These are phyloP conservation scores for Quadriops clusia DNA, from an alignment of 2,888 invertebrate species.

Conservation along the genomic window DNA sequence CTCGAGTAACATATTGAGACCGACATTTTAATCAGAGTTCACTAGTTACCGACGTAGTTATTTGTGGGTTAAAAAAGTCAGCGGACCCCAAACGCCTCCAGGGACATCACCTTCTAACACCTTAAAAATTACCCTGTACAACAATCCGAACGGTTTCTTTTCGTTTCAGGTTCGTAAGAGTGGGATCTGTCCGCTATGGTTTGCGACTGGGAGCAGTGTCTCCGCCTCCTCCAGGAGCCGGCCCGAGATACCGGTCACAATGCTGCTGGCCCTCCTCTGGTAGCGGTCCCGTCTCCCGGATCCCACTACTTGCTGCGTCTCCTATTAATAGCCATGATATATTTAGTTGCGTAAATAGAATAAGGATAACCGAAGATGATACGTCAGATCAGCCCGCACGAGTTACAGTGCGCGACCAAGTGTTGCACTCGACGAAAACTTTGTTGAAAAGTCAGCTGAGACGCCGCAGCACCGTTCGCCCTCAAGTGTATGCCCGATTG, in stretches of 20 bases:
- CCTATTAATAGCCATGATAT: constrained; percentile 38
- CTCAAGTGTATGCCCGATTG: constrained; percentile 31
- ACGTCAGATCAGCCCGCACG: constrained; percentile 33
- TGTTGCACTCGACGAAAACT: constrained; percentile 23
- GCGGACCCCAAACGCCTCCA: no score
- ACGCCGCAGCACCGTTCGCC: constrained; percentile 33
- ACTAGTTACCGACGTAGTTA: no score
- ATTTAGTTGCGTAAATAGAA: constrained; percentile 38
- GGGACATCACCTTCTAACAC: no score
- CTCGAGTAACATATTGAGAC: no score
- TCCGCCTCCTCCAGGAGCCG: constrained; percentile 36
- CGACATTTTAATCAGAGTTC: no score
- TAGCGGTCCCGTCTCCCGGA: constrained; percentile 39
- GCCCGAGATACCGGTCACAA: constrained; percentile 41
- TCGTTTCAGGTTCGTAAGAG: constrained; percentile 43
- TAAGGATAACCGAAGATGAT: constrained; percentile 32
- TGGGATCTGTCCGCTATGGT: constrained; percentile 61
- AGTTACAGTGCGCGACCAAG: constrained; percentile 32
- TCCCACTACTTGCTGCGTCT: constrained; percentile 31
- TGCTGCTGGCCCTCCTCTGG: constrained; percentile 32
- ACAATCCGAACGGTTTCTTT: constrained; percentile 3
- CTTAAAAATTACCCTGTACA: no score
- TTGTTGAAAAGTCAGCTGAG: constrained; percentile 22
- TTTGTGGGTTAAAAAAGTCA: no score
- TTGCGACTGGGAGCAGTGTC: constrained; percentile 49